Evolutionary conservation across 2,113 vertebrate genomes (phyloP).

Genomic region (Pygoscelis adeliae): DNA sequence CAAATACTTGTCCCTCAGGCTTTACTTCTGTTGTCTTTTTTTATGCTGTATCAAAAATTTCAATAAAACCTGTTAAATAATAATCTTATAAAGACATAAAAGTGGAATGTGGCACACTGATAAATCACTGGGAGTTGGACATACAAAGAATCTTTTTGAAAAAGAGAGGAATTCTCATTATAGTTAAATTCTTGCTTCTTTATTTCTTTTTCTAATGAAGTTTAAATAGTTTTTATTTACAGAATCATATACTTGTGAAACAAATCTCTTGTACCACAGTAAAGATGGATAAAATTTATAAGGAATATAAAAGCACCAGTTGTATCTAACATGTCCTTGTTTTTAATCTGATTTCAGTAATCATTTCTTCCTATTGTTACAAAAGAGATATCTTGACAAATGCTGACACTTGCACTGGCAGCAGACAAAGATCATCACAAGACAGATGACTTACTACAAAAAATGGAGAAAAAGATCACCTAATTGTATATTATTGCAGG

Average conservation of each 20-base stretch:
- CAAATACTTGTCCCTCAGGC: neutral
- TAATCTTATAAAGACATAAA: slow-evolving; percentile 32
- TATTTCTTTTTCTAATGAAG: neutral
- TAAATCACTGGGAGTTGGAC: neutral
- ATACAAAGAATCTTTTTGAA: neutral
- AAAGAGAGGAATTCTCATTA: neutral
- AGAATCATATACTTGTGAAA: neutral
- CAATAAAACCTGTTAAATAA: slow-evolving; percentile 25
- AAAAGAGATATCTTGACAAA: neutral
- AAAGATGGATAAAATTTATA: neutral
- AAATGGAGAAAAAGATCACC: neutral
- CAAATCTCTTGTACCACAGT: neutral
- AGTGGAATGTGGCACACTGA: slow-evolving; percentile 4
- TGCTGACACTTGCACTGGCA: neutral
- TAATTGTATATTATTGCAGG: neutral
- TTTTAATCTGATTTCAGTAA: neutral
- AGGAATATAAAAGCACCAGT: neutral
- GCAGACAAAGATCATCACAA: neutral
- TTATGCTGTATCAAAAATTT: slow-evolving; percentile 10
- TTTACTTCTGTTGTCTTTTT: slow-evolving; percentile 30
- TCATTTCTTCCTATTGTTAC: neutral
- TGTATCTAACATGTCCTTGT: neutral
- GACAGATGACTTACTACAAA: neutral
- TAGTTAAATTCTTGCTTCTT: neutral
- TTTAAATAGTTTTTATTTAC: neutral